A percentile compares a stretch with the other conserved stretches of the same genome.
Evolutionary conservation across 2,797 vertebrate species (phyloP).

Genomic region (Neomorphus geoffroyi): DNA sequence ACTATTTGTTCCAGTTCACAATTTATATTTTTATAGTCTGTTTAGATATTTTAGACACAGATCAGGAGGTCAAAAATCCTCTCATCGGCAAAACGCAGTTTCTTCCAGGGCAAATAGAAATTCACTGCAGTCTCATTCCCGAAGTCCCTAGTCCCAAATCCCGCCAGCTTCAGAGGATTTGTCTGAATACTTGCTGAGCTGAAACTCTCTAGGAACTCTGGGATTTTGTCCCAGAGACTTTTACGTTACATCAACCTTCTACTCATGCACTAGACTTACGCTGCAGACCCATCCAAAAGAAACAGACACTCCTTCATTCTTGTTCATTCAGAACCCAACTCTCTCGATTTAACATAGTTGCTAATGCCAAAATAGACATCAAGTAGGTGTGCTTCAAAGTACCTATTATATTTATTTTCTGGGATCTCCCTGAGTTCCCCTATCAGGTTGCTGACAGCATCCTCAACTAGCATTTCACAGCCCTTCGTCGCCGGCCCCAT

Average conservation of each 20-base stretch:
- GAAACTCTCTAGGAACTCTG: not conserved
- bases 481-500: not conserved
- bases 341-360: not conserved
- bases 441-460: not conserved
- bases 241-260: not conserved
- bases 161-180: not conserved
- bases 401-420: not conserved
- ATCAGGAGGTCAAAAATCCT: not conserved
- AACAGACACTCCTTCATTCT: not conserved
- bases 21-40: not conserved
- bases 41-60: not conserved
- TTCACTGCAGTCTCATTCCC: accelerated
- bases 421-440: not conserved
- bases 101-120: not conserved
- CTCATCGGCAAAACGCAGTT: not conserved
- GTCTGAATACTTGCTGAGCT: not conserved
- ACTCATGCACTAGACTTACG: not conserved
- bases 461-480: not conserved
- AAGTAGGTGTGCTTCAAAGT: not conserved
- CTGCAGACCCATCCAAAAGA: not conserved
- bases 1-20: not conserved
- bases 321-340: not conserved
- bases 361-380: not conserved
- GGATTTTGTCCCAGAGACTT: not conserved
- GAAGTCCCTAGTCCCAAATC: not conserved